A percentile compares a stretch with the other conserved stretches of the same genome.
These are phyloP conservation scores for Stichopus horrens DNA, from an alignment of 53 echinoderm and acorn worm genomes.

Conservation along the genomic window DNA sequence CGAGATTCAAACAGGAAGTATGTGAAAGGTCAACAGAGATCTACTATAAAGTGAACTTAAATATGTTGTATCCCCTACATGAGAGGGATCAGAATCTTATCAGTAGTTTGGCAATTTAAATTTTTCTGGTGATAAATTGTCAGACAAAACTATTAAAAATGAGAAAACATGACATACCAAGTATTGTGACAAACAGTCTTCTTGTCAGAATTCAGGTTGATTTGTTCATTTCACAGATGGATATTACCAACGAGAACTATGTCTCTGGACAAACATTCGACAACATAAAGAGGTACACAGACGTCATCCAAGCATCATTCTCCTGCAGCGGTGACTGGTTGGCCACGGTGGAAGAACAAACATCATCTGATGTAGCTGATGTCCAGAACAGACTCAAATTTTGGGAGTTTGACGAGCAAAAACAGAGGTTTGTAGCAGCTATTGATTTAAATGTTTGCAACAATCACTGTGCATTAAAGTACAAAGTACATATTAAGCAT, in stretches of 20 bases:
- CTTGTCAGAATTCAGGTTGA: too few species aligned
- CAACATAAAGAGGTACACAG: constrained; percentile 77
- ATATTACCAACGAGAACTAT: constrained; percentile 86
- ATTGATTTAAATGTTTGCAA: background rate
- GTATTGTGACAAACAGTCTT: too few species aligned
- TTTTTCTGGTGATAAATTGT: too few species aligned
- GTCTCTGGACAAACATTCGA: constrained; percentile 69
- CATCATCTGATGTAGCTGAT: constrained; percentile 69
- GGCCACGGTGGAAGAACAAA: constrained; percentile 85
- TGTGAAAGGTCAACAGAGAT: too few species aligned
- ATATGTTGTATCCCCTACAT: too few species aligned
- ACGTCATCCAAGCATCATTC: constrained; percentile 80
- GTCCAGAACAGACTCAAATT: constrained; percentile 82
- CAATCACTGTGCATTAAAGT: background rate
- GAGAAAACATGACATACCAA: too few species aligned
- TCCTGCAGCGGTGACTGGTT: constrained; percentile 73
- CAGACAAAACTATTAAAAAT: too few species aligned
- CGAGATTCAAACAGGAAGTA: too few species aligned
- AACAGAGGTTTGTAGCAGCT: constrained; percentile 66
- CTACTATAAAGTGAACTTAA: too few species aligned
- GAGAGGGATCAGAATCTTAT: too few species aligned
- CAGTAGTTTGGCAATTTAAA: too few species aligned
- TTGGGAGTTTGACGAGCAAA: constrained; percentile 77
- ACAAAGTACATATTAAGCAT: background rate
- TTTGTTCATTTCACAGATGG: constrained; percentile 57